phyloP scores from a whole-genome alignment of 2,888 invertebrate genomes.

The Isotomurus palustris region DNA sequence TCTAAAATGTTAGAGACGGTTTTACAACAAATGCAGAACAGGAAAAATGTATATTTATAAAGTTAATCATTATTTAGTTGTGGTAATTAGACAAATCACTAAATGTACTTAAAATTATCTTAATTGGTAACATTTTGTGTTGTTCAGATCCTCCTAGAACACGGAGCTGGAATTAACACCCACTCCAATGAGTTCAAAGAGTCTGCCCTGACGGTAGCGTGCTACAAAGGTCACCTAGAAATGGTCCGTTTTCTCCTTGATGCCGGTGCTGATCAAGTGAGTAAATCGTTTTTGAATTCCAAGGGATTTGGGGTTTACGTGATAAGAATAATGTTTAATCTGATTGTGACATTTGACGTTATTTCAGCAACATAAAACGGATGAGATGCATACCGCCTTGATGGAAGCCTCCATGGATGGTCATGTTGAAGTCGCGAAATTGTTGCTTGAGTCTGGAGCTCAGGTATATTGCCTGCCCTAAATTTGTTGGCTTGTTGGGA shows the following conservation, averaged over 20 bases:
- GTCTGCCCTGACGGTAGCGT: slow-evolving; percentile 90
- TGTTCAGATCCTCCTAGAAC: slow-evolving; percentile 69
- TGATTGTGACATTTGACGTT: not conserved
- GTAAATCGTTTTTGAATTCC: slow-evolving; percentile 3
- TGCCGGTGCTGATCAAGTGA: slow-evolving; percentile 80
- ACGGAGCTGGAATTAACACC: slow-evolving; percentile 96
- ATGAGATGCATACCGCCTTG: slow-evolving; percentile 98
- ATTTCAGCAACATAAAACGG: slow-evolving; percentile 98
- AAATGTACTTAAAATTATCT: too few relatives aligned
- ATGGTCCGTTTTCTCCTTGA: slow-evolving; percentile 94
- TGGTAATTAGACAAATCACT: too few relatives aligned
- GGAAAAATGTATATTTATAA: too few relatives aligned
- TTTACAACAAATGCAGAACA: too few relatives aligned
- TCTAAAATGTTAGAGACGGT: too few relatives aligned
- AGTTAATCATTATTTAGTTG: too few relatives aligned
- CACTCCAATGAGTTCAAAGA: slow-evolving; percentile 99
- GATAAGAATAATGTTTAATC: not conserved
- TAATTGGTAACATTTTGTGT: too few relatives aligned
- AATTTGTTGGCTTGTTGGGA: not conserved
- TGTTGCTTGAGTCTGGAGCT: slow-evolving; percentile 92
- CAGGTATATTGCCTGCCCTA: slow-evolving; percentile 57
- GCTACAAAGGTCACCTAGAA: slow-evolving; percentile 93
- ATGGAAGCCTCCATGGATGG: slow-evolving; percentile 99
- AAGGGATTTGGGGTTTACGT: not conserved
- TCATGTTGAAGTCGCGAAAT: slow-evolving; percentile 92